Conservation (phyloP, 2,888 invertebrate genomes). For the Cerastis rubricosa region DNA sequence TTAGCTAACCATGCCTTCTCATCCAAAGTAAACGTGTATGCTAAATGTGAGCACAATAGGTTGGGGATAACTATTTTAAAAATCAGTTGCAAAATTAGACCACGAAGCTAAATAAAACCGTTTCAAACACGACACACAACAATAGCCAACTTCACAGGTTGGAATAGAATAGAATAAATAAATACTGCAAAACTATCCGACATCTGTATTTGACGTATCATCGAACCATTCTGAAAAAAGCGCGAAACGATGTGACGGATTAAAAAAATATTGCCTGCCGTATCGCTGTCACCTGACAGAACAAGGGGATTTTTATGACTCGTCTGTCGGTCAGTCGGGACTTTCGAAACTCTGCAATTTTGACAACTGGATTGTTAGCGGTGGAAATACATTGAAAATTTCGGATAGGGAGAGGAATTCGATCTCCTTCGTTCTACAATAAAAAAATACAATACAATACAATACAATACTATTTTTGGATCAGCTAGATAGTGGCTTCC, state of each 20-base stretch:
- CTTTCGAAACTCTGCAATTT: background rate
- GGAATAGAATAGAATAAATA: background rate
- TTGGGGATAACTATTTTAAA: too few relatives aligned
- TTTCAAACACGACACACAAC: too few relatives aligned
- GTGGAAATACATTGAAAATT: background rate
- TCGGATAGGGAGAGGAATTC: background rate
- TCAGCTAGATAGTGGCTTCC: too few relatives aligned
- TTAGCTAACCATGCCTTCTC: too few relatives aligned
- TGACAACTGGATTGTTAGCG: background rate
- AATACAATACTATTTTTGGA: background rate
- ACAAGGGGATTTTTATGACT: background rate
- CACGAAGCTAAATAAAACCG: too few relatives aligned
- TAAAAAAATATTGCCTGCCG: background rate
- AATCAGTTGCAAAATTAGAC: too few relatives aligned
- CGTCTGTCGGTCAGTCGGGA: background rate
- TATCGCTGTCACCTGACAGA: background rate
- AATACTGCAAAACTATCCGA: background rate
- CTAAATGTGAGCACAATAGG: too few relatives aligned
- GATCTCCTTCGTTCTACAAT: too few relatives aligned
- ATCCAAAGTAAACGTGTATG: too few relatives aligned
- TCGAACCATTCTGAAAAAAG: slow-evolving; percentile 1
- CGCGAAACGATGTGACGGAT: background rate
- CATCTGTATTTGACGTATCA: slow-evolving; percentile 38
- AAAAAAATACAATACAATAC: too few relatives aligned
- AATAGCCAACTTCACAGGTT: background rate